Base-by-base conservation (phyloP, 1,140 invertebrate species). In the Physella acuta region DNA sequence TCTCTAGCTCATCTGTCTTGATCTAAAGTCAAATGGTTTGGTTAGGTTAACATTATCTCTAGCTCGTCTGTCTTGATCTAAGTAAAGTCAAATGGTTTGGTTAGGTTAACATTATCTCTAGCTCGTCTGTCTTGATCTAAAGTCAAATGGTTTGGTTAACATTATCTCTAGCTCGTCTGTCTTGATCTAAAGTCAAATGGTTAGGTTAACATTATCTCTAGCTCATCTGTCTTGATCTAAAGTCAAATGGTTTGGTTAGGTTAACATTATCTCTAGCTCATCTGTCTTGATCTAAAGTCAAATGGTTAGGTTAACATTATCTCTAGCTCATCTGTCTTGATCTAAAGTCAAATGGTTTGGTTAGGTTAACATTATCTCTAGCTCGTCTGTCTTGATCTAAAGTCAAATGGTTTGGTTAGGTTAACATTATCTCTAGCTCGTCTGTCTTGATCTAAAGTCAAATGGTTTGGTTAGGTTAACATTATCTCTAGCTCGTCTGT, bases 101-200 rank as follows among this genome's bases (percentile, higher is more conserved):
- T n/a, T n/a, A n/a, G n/a, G 75, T 74, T 33, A 76, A 58, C 3
- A 73, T 73, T 52, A 78, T 68, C n/a, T 73, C 75, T 20, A 76
- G 61, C 0, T 39, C 26, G 55, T 75, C 71, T 30, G 62, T 74
- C 62, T 79, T 75, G 24, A 76, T 71, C 73, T 78, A 72, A 65
- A 31, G 28, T n/a, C 36, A 28, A 36, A 55, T n/a, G 39, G n/a
- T n/a, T n/a, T n/a, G n/a, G 75, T 74, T 33, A 76, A 58, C 3
- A 73, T 73, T 52, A 78, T 68, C n/a, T 73, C 75, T 20, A 76
- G 61, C 0, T 39, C 26, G 55, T 75, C 71, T 30, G 62, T 74
- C 62, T 79, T 75, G 24, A 76, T 71, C 73, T 78, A 72, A 65
- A 31, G 28, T n/a, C 36, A 28, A 36, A 55, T n/a, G 39, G n/a